These are phyloP conservation scores for Holocentrus rufus DNA, from an alignment of 2,797 vertebrate genomes.

Conservation along the genomic window DNA sequence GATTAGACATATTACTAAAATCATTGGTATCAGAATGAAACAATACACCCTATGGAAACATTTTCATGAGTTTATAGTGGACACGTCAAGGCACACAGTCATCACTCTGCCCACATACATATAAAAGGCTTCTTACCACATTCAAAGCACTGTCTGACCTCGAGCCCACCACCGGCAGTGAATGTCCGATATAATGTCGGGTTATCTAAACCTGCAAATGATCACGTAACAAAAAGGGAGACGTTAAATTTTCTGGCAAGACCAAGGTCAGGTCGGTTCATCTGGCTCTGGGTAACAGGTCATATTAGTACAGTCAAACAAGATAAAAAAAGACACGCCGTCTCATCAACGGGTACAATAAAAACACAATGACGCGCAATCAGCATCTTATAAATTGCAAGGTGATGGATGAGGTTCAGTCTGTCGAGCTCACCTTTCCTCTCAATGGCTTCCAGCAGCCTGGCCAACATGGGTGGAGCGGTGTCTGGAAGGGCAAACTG, in stretches of 20 bases:
- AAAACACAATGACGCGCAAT: not conserved
- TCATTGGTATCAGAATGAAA: too few relatives aligned
- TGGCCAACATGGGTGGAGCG: slow-evolving; percentile 87
- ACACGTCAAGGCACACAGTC: too few relatives aligned
- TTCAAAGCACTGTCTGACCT: slow-evolving; percentile 93
- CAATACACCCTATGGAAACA: too few relatives aligned
- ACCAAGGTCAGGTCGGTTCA: not conserved
- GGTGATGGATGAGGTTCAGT: not conserved
- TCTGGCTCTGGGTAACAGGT: not conserved
- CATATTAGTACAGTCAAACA: not conserved
- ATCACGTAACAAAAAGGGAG: not conserved
- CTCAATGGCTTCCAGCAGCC: slow-evolving; percentile 92
- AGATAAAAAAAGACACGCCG: not conserved
- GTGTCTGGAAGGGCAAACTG: slow-evolving; percentile 91
- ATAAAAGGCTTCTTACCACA: slow-evolving; percentile 81
- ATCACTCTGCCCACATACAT: too few relatives aligned
- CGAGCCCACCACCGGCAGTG: slow-evolving; percentile 85
- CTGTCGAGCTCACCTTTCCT: slow-evolving; percentile 89
- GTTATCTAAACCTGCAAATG: slow-evolving; percentile 88
- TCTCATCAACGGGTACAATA: not conserved
- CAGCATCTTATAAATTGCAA: too few relatives aligned
- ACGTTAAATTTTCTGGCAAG: not conserved
- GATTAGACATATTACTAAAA: too few relatives aligned
- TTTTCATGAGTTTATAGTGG: too few relatives aligned
- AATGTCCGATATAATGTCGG: slow-evolving; percentile 91